Evolutionary conservation across 1,140 invertebrate genomes (phyloP), one percentile per base, ranked within the genome.

Genomic region (Eupristina koningsbergeri): DNA sequence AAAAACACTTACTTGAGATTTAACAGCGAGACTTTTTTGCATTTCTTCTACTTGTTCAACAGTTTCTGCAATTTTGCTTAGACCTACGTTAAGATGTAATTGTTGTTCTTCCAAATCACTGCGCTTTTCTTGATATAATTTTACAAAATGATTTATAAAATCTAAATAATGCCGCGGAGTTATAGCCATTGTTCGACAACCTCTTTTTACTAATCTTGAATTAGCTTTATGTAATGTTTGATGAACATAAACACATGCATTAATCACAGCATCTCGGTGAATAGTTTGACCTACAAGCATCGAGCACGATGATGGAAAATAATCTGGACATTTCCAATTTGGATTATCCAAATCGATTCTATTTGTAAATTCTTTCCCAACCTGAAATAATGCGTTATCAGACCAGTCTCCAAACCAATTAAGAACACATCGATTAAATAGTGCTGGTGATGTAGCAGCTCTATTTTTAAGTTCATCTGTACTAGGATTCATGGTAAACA

Each of bases 361-460:
- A 69, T 94, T 95, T 5, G 97, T 98, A 87, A 98, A 97, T 92
- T 98, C 97, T 90, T 96, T 96, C 73, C 96, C 97, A 77, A 98
- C 97, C 93, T 99, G 98, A 94, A 98, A 99, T 13, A 99, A 93
- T 2, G 99, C 98, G 22, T 97, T 97, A 90, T 99, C 97, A 19
- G 98, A 98, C 99, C 99, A 99, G 93, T 99, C 99, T 1, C 99
- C 99, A 91, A 99, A 99, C 99, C 99, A 99, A 92, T 99, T 99
- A 61, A 99, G 94, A 1, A 99, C 99, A 93, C 99, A 99, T 91
- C 99, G 95, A 94, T 99, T 99, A 94, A 99, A 99, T 31, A 99
- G 93, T 36, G 99, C 99, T 78, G 99, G 99, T 5, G 98, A 99
- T 0, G 99, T 99, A 6, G 99, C 97, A 5, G 99, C 99, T 83